Evolutionary conservation across 2,888 invertebrate species (phyloP), one percentile per base, ranked within the genome.

Genomic region (Onthophagus sagittarius): DNA sequence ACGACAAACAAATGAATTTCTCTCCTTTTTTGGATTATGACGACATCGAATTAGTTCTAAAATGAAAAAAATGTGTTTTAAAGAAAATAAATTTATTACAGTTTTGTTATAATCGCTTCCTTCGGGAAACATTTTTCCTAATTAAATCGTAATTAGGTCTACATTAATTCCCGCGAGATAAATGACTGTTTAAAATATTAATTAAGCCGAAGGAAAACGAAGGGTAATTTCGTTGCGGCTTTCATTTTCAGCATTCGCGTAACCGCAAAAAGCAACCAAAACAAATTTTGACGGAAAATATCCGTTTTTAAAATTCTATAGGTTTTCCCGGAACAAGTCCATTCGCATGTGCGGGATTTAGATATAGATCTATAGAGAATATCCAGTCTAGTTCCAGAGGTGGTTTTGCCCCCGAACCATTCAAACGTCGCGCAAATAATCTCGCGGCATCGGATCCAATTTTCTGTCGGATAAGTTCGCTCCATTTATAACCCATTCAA

Each of bases 401-500:
- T 11, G 39, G 9, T 53, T 53, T 53, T 53, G 39, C 39, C 39
- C 39, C 6, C 39, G 9, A 11, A 7, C 39, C 39, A 53, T 53
- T 53, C 39, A 53, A 11, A 53, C 39, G 39, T 53, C 39, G 39
- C 39, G 79, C 79, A 78, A 80, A 81, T 82, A 82, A 81, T 81
- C 81, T 81, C 73, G 79, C 39, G 39, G 78, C 77, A 82, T 80
- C 80, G 81, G 79, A 83, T 81, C 80, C 81, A 82, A 82, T 82
- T 81, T 82, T 82, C 81, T 81, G 79, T 81, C 80, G 80, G 81
- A 82, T 82, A 81, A 81, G 81, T 81, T 81, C 81, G 80, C 81
- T 78, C 80, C 80, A 81, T 82, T 83, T 82, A 82, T 82, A 81
- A 80, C 79, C 80, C 75, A 81, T 81, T 81, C 81, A 79, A 77